Percentiles rank a stretch among this genome's conserved stretches.
These are phyloP conservation scores for Xenentodon cancila DNA, from an alignment of 2,797 vertebrate genomes.

Conservation along the genomic window DNA sequence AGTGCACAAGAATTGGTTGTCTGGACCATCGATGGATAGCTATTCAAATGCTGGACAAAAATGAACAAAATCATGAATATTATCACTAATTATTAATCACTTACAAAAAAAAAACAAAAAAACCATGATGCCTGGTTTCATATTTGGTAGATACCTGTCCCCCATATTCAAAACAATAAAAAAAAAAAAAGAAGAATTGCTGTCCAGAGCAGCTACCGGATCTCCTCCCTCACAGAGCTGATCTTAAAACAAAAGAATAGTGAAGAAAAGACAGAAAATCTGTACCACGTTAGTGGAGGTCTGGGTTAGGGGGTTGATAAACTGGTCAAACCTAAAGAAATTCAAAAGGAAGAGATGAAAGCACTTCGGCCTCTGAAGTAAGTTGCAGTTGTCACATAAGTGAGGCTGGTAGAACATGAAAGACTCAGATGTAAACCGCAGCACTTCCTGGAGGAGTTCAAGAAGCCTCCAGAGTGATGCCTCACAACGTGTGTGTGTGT, in stretches of 20 bases:
- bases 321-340: background rate
- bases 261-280: background rate
- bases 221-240: too few species aligned
- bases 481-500: constrained; percentile 1
- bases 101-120: background rate
- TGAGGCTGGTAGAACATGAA: constrained; percentile 1
- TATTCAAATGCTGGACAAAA: constrained; percentile 7
- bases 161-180: background rate
- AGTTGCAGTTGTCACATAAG: constrained; percentile 5
- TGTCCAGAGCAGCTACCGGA: too few species aligned
- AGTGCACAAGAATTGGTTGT: constrained; percentile 14
- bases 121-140: too few species aligned
- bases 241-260: too few species aligned
- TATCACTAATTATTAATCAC: background rate
- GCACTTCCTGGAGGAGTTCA: background rate
- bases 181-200: background rate
- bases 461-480: background rate
- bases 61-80: background rate
- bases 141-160: background rate
- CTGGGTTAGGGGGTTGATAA: background rate
- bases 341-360: constrained; percentile 12
- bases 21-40: background rate
- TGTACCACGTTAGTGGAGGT: background rate
- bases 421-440: constrained; percentile 1
- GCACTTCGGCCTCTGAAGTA: constrained; percentile 2